Base-by-base conservation (phyloP, 2,113 vertebrate genomes). In the Tinamus guttatus region DNA sequence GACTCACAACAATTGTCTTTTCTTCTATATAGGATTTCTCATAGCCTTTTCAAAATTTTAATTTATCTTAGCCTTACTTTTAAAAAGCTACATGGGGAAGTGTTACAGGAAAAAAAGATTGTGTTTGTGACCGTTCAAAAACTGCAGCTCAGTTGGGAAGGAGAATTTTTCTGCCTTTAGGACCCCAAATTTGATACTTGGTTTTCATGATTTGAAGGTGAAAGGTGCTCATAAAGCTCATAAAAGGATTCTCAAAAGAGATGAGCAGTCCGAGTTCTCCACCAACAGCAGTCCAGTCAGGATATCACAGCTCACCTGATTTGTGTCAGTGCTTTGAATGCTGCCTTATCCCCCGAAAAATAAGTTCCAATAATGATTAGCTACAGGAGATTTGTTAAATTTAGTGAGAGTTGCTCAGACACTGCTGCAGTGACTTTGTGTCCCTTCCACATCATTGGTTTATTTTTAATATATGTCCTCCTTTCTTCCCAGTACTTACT, bases 291-390 rank as follows among this genome's bases (percentile, higher is more conserved):
- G 30, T 58, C 54, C 54, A 18, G 54, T 58, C 28, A 58, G 28
- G 60, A 32, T 90, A 81, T 34, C 59, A 88, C 82, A 85, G 45
- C 19, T 82, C 80, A 20, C 38, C 4, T 2, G 40, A 30, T 90
- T 81, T 80, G 13, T 86, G 36, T 41, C 7, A 7, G 49, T 81
- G 38, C 64, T 93, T 84, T 93, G 45, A 70, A 38, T 88, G 63
- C 65, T 25, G 36, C 25, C 27, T 85, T 89, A 73, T 0, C 79
- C 62, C 34, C 82, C 68, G 20, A 84, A 63, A 87, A 89, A 18
- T 68, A 79, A 87, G 16, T 85, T 79, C 16, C n/a, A 38, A 8
- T 51, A 82, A 69, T 43, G 34, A 21, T 76, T 85, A 80, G 34
- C 71, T 77, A 21, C 20, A 70, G 52, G 52, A 9, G 1, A 38